Base-by-base conservation (phyloP, 1,140 invertebrate species). In the Apis laboriosa region DNA sequence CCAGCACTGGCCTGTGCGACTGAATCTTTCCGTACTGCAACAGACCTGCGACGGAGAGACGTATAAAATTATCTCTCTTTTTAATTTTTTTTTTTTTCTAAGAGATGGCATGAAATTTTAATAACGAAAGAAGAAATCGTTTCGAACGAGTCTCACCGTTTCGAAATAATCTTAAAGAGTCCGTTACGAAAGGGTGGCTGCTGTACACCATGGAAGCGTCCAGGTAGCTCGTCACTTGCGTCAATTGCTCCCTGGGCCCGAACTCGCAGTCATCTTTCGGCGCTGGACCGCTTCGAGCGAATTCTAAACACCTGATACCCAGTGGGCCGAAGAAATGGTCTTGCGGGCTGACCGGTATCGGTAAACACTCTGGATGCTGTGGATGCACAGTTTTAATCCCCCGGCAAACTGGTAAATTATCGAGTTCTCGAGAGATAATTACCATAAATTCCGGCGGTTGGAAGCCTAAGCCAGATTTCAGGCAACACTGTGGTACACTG, bases 161-260 rank as follows among this genome's bases (percentile, higher is more conserved):
- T 63, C 96, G 95, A 88, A 97, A 97, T 4, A 97, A 91, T 66
- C 97, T 92, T 0, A 97, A 94, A 82, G 95, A 96, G 81, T 97
- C 96, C 1, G 97, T 96, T 72, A 97, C 96, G 66, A 96, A 95
- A 21, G 96, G 95, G 66, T 96, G 97, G 91, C 97, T 99, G 66
- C 98, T 98, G 92, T 99, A 99, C 13, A 99, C 96, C 51, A 97
- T 97, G 0, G 98, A 99, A 3, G 96, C 98, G 91, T 99, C 99
- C 24, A 99, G 95, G 90, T 96, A 99, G 8, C 98, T 96, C 0
- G 98, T 99, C 19, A 98, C 95, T 92, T 97, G 97, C 86, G 97
- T 96, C 60, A 97, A 95, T 92, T 97, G 97, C 85, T 97, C 97
- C 5, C 97, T 92, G 92, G 96, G 96, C 3, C 97, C 97, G 9